Evolutionary conservation across 2,797 vertebrate genomes (phyloP).

Genomic region (Tiaroga cobitis): DNA sequence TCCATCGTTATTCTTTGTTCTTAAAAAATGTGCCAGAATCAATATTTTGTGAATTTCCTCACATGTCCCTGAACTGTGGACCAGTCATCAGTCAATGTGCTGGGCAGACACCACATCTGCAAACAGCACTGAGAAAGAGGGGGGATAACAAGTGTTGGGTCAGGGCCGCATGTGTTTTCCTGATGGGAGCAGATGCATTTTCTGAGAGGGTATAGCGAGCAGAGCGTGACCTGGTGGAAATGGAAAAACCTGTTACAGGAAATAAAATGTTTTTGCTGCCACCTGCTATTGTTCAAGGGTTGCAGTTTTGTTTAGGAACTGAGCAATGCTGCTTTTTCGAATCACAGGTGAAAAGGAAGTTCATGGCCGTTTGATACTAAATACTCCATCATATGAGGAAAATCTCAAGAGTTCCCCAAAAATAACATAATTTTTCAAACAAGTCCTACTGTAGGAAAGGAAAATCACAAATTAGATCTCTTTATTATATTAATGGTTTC

Average conservation of each 20-base stretch:
- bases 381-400: neutral
- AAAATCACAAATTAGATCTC: neutral
- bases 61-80: conserved; percentile 44
- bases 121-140: neutral
- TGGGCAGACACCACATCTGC: conserved; percentile 39
- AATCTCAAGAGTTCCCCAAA: neutral
- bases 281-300: conserved; percentile 39
- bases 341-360: conserved; percentile 15
- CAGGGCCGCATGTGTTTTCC: conserved; percentile 37
- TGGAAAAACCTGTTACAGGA: conserved; percentile 46
- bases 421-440: neutral
- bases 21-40: neutral
- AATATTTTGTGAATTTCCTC: conserved; percentile 16
- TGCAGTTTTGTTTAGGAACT: conserved; percentile 15
- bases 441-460: neutral
- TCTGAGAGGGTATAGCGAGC: neutral
- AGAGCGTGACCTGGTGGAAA: conserved; percentile 36
- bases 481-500: neutral
- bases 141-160: conserved; percentile 19
- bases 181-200: conserved; percentile 26
- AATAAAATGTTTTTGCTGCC: conserved; percentile 37
- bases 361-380: neutral
- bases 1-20: neutral
- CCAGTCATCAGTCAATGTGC: conserved; percentile 28
- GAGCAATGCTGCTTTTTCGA: neutral